Evolutionary conservation across 2,113 vertebrate species (phyloP).

Genomic region (Podarcis muralis): DNA sequence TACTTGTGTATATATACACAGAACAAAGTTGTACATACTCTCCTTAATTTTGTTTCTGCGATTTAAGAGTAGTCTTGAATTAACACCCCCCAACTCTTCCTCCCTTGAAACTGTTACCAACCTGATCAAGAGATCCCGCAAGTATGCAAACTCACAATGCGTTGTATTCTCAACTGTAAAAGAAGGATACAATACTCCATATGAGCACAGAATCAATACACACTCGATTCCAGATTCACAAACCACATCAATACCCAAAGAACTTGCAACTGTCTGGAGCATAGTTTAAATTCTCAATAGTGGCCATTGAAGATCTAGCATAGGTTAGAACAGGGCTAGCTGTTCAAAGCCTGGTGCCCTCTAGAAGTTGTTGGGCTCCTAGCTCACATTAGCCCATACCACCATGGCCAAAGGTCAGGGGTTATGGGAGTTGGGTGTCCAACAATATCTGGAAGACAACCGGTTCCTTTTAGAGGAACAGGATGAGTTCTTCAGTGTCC

Average conservation of each 20-base stretch:
- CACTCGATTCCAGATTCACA: background rate
- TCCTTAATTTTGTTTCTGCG: no score
- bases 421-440: background rate
- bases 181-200: slow-evolving; percentile 25
- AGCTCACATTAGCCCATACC: background rate
- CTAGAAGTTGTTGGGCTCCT: background rate
- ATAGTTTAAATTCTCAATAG: background rate
- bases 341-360: no score
- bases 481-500: background rate
- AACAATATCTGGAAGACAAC: background rate
- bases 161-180: slow-evolving; percentile 93
- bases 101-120: slow-evolving; percentile 59
- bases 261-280: background rate
- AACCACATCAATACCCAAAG: background rate
- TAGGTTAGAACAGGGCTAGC: background rate
- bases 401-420: background rate
- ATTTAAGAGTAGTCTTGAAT: no score
- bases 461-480: background rate
- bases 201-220: background rate
- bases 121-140: slow-evolving; percentile 98
- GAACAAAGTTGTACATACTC: background rate
- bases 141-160: slow-evolving; percentile 97
- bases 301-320: background rate
- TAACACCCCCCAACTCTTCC: background rate
- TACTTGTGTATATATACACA: background rate